Percentiles rank a stretch among this genome's conserved stretches.
Conservation (phyloP, 2,888 invertebrate species). For the Plutella xylostella region DNA sequence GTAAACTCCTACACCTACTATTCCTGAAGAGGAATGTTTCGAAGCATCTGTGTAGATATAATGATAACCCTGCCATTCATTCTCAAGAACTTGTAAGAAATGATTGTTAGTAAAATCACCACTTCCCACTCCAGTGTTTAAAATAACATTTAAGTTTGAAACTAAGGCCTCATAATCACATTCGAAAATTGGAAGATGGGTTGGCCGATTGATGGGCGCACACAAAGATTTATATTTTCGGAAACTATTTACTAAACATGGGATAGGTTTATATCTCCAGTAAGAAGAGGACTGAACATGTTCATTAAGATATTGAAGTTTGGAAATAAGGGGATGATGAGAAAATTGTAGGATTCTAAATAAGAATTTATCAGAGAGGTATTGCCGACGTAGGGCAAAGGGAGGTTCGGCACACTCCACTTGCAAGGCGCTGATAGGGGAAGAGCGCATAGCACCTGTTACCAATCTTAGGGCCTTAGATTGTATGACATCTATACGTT, state of each 20-base stretch:
- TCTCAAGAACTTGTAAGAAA: not conserved
- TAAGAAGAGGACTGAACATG: not conserved
- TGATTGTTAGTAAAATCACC: not conserved
- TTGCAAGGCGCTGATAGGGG: slow-evolving; percentile 1
- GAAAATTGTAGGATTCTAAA: not conserved
- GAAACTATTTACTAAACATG: no score
- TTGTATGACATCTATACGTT: not conserved
- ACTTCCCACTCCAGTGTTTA: not conserved
- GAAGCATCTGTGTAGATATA: no score
- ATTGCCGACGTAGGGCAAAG: not conserved
- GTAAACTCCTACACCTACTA: slow-evolving; percentile 1
- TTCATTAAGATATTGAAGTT: no score
- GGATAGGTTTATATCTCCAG: no score
- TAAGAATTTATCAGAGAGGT: not conserved
- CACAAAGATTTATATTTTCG: not conserved
- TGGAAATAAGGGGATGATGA: no score
- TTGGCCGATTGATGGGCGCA: not conserved
- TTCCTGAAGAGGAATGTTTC: not conserved
- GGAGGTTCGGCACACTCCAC: slow-evolving; percentile 6
- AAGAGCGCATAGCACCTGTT: slow-evolving; percentile 1
- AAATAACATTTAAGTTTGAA: not conserved
- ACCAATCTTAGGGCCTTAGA: slow-evolving; percentile 1
- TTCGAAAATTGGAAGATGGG: not conserved
- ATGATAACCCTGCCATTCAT: not conserved
- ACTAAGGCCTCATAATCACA: not conserved